Percentiles rank a stretch among this genome's conserved stretches.
phyloP scores from a whole-genome alignment of 1,140 invertebrate species.

The Acromyrmex charruanus region DNA sequence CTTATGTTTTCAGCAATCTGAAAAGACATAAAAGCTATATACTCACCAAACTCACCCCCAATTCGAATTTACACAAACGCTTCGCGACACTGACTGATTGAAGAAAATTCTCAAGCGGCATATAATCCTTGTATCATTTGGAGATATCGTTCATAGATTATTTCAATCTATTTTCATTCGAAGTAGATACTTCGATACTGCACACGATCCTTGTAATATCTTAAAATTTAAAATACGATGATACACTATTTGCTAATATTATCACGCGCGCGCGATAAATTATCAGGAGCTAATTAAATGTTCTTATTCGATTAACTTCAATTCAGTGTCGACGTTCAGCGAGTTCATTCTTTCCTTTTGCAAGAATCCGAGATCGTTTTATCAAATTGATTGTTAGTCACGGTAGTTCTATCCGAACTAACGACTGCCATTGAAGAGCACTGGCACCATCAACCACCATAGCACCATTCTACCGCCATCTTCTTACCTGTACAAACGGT shows the following conservation, averaged over 20 bases:
- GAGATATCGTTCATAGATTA: not conserved
- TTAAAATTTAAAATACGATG: slow-evolving; percentile 20
- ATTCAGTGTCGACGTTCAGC: not conserved
- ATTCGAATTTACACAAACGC: not conserved
- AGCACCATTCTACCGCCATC: slow-evolving; percentile 67
- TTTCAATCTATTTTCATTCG: not conserved
- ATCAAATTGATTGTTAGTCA: not conserved
- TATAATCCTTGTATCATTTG: slow-evolving; percentile 8
- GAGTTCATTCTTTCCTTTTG: not conserved
- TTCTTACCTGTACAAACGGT: slow-evolving; percentile 71
- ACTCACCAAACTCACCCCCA: slow-evolving; percentile 5
- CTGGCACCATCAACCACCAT: slow-evolving; percentile 48
- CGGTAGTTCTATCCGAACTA: slow-evolving; percentile 1
- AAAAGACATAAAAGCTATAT: not conserved
- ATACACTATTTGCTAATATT: not conserved
- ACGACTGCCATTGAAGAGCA: slow-evolving; percentile 9
- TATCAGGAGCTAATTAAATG: not conserved
- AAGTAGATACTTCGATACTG: not conserved
- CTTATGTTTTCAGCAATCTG: not conserved
- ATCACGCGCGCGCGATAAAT: not conserved
- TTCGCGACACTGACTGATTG: not conserved
- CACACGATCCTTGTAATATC: not conserved
- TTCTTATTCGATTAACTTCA: not conserved
- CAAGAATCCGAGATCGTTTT: not conserved
- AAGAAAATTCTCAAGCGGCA: not conserved